Percentiles rank a stretch among this genome's conserved stretches.
Conservation (phyloP, 2,888 invertebrate genomes). For the Trachelus troglodyta region DNA sequence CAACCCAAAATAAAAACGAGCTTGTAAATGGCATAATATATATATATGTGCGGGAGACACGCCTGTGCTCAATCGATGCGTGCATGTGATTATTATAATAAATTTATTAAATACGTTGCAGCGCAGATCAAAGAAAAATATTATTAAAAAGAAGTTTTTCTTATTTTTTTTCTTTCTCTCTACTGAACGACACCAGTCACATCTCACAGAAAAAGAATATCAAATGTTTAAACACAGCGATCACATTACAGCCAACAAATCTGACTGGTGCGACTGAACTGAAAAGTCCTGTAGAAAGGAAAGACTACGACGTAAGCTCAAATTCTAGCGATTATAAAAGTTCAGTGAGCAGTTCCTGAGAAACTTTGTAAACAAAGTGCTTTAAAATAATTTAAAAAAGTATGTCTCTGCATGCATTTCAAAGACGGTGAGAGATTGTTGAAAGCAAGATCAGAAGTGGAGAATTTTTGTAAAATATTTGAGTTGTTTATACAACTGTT, state of each 20-base stretch:
- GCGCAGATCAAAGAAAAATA: not conserved
- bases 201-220: too few relatives aligned
- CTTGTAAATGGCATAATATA: not conserved
- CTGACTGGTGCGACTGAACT: not conserved
- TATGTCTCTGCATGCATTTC: slow-evolving; percentile 15
- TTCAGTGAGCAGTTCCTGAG: not conserved
- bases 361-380: not conserved
- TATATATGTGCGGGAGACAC: not conserved
- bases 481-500: not conserved
- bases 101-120: not conserved
- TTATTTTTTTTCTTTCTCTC: not conserved
- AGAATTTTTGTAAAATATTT: not conserved
- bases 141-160: not conserved
- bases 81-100: not conserved
- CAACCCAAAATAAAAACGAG: slow-evolving; percentile 42
- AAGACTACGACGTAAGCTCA: not conserved
- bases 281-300: not conserved
- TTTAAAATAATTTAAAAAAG: slow-evolving; percentile 12
- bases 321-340: not conserved
- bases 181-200: not conserved
- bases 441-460: not conserved
- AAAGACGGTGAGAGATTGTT: slow-evolving; percentile 14
- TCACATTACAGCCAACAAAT: not conserved
- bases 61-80: not conserved
- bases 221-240: not conserved